A percentile compares a stretch with the other conserved stretches of the same genome.
These are phyloP conservation scores for Teleopsis dalmanni DNA, from an alignment of 1,140 invertebrate species.

Conservation along the genomic window DNA sequence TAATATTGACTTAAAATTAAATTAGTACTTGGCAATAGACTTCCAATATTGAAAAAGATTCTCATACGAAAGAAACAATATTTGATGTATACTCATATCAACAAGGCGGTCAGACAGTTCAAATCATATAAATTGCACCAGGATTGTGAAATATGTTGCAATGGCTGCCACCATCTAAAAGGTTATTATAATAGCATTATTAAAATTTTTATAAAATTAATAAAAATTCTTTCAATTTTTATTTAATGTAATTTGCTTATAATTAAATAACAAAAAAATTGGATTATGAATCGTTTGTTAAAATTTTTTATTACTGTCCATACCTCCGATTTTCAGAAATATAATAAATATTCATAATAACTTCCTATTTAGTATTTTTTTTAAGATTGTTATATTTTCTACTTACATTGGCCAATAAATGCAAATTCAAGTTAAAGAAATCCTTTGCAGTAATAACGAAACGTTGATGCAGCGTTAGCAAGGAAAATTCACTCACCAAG, in stretches of 20 bases:
- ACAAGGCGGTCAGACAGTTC: too few relatives aligned
- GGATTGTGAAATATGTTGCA: slow-evolving; percentile 37
- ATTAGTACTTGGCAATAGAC: too few relatives aligned
- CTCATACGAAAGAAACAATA: too few relatives aligned
- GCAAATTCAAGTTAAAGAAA: slow-evolving; percentile 34
- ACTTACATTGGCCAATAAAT: slow-evolving; percentile 29
- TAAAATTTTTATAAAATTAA: background rate
- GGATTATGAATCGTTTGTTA: too few relatives aligned
- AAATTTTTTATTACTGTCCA: too few relatives aligned
- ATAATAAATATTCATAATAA: background rate
- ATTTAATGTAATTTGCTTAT: background rate
- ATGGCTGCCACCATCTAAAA: slow-evolving; percentile 38
- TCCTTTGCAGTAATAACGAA: slow-evolving; percentile 37
- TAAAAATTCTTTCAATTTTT: background rate
- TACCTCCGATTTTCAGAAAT: background rate
- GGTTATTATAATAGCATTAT: too few relatives aligned
- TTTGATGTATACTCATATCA: too few relatives aligned
- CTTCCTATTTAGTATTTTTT: background rate
- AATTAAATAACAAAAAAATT: background rate
- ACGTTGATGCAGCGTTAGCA: slow-evolving; percentile 35
- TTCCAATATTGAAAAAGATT: too few relatives aligned
- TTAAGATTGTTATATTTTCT: background rate
- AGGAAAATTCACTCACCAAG: slow-evolving; percentile 31
- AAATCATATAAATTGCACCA: slow-evolving; percentile 43
- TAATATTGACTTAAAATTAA: too few relatives aligned